These are phyloP conservation scores for Heliconius charithonia DNA, from an alignment of 2,888 invertebrate species.

Conservation along the genomic window DNA sequence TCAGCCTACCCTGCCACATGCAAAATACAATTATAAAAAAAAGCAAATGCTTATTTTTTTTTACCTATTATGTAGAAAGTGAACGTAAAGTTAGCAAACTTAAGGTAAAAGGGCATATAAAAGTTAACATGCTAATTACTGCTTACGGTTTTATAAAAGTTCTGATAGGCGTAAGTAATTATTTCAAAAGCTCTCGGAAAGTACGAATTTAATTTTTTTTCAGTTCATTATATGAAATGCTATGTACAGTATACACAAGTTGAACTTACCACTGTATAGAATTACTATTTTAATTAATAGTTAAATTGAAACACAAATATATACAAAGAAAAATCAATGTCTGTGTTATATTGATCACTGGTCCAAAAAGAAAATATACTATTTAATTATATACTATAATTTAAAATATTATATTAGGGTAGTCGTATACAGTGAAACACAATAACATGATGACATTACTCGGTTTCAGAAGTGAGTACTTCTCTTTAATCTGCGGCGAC, in stretches of 20 bases:
- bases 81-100: slow-evolving; percentile 2
- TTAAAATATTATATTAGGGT: slow-evolving; percentile 8
- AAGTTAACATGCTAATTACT: slow-evolving; percentile 30
- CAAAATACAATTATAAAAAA: no score
- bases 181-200: slow-evolving; percentile 22
- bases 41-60: no score
- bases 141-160: slow-evolving; percentile 23
- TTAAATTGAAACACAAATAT: background rate
- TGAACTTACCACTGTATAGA: background rate
- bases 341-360: no score
- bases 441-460: slow-evolving; percentile 40
- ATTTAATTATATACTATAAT: no score
- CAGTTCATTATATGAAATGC: background rate
- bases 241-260: background rate
- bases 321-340: background rate
- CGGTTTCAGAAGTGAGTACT: slow-evolving; percentile 39
- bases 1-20: no score
- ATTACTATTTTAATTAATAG: background rate
- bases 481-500: slow-evolving; percentile 43
- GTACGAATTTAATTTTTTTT: background rate
- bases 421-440: slow-evolving; percentile 28
- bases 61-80: background rate
- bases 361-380: background rate
- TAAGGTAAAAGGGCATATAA: slow-evolving; percentile 20
- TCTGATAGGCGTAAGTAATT: slow-evolving; percentile 21